Evolutionary conservation across 2,888 invertebrate species (phyloP).

Genomic region (Coelopa pilipes): DNA sequence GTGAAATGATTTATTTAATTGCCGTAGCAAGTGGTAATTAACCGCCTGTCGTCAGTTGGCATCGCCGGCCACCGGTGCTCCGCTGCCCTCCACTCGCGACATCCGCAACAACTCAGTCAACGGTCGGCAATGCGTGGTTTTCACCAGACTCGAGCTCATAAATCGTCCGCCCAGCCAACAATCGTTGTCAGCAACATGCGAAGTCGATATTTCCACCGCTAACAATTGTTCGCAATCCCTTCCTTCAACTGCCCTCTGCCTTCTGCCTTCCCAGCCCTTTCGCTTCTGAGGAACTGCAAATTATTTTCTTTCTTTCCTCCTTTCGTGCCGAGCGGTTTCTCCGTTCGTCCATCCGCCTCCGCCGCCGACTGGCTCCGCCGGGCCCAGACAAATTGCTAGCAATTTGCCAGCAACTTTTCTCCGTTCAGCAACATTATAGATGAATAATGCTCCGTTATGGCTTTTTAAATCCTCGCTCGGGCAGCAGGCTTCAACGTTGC

Average conservation of each 20-base stretch:
- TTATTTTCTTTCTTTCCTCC: no score
- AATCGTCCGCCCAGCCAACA: background rate
- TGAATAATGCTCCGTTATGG: constrained; percentile 35
- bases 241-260: background rate
- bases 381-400: constrained; percentile 14
- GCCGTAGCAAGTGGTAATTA: background rate
- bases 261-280: background rate
- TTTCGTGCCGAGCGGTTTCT: no score
- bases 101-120: no score
- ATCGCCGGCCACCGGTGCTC: no score
- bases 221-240: background rate
- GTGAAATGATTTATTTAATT: constrained; percentile 31
- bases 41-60: no score
- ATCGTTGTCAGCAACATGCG: no score
- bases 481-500: no score
- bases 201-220: background rate
- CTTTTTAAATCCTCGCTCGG: constrained; percentile 31
- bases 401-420: constrained; percentile 29
- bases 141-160: background rate
- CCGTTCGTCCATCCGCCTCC: background rate
- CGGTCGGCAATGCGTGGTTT: no score
- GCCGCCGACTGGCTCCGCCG: background rate
- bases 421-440: constrained; percentile 6
- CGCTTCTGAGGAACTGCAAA: no score
- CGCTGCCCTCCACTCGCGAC: no score